A percentile compares a stretch with the other conserved stretches of the same genome.
Evolutionary conservation across 2,797 vertebrate genomes (phyloP).

Genomic region (Heterohyrax brucei): DNA sequence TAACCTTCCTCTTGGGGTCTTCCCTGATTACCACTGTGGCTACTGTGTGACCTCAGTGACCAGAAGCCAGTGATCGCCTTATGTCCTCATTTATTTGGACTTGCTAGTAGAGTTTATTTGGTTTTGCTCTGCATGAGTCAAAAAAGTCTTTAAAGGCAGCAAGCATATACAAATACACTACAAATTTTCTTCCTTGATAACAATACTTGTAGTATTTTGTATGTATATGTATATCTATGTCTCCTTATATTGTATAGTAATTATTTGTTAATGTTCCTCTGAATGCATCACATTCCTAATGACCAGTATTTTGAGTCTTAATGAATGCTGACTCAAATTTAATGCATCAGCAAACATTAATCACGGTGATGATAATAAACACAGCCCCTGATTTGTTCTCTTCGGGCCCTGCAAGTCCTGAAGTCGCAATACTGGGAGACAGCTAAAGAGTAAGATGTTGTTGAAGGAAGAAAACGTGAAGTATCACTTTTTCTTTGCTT

Average conservation of each 20-base stretch:
- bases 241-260: not conserved
- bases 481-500: not conserved
- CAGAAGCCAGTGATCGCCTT: not conserved
- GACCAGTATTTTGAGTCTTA: not conserved
- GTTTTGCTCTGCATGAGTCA: not conserved
- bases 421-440: not conserved
- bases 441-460: not conserved
- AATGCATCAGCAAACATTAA: not conserved
- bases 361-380: not conserved
- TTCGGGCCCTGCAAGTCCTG: not conserved
- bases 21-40: not conserved
- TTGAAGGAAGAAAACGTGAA: constrained; percentile 42
- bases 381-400: not conserved
- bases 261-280: constrained; percentile 9
- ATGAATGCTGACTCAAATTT: not conserved
- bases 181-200: not conserved
- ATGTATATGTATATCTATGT: constrained; percentile 1
- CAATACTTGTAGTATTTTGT: not conserved
- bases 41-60: not conserved
- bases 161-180: not conserved
- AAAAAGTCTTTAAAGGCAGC: constrained; percentile 24
- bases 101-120: not conserved
- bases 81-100: not conserved
- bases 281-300: not conserved
- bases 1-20: not conserved